Base-by-base conservation (phyloP, 2,113 vertebrate genomes). In the Urocynchramus pylzowi region DNA sequence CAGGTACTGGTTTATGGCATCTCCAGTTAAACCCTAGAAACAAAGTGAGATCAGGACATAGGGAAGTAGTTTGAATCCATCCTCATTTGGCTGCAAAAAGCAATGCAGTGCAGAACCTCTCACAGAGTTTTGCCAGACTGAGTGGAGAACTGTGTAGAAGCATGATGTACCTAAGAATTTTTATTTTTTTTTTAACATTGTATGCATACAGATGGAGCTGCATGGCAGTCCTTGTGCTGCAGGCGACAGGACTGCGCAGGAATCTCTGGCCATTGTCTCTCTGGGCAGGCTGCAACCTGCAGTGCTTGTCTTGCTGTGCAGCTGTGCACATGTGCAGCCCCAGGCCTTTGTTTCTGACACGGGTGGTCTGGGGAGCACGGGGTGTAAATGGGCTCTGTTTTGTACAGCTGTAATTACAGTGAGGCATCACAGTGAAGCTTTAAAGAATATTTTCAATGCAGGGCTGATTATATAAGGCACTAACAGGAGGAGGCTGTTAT, bases 1-100 rank as follows among this genome's bases (percentile, higher is more conserved):
- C 39, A 39, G 16, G 10, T 64, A n/a, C 6, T 0, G 0, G 4
- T 61, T 86, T 49, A 2, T 41, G 52, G 15, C 10, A 19, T 70
- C 15, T 92, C 14, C 10, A 7, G 4, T 54, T 56, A 30, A 81
- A 14, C 37, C 16, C 35, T 91, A 4, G 6, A 54, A 79, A 41
- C 0, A 21, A 41, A 26, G 9, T 19, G 35, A 70, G 18, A 37
- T 80, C 11, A 31, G 39, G 17, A 33, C 10, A 37, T 11, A 50
- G 23, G 31, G 7, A 39, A 79, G 18, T 20, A 5, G 1, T 53
- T 92, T 86, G 13, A 65, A 56, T 74, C 54, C 24, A 11, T 33
- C 13, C 14, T 84, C 6, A 16, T 84, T 57, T 50, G 45, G 22
- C n/a, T 86, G 41, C 28, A 37, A 31, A 89, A 84, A 61, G 12